Base-by-base conservation (phyloP, 2,888 invertebrate genomes). In the Parascotia fuliginaria region DNA sequence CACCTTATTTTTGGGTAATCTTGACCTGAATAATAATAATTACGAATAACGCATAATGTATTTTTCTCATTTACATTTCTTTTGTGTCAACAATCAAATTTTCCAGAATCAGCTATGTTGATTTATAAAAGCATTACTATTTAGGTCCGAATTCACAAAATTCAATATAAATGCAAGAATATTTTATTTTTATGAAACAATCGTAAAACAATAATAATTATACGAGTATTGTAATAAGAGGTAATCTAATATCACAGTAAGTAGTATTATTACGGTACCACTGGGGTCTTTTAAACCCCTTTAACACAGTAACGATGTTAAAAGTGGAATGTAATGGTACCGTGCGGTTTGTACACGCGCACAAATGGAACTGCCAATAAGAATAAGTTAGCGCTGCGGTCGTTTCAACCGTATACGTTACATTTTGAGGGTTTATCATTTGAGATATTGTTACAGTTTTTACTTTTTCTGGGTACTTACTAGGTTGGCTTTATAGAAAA, bases 281-380 rank as follows among this genome's bases (percentile, higher is more conserved):
- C 14, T 9, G 48, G 45, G 50, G 45, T 46, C 48, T 46, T 57
- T 60, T 55, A 60, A 65, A 53, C 36, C 56, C 52, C 50, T 34
- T 45, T 64, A 67, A 60, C 50, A 40, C 39, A 42, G 45, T 55
- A 55, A 54, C 60, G 50, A 41, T 55, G 54, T 56, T 60, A 65
- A 67, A 64, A 64, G 51, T 42, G 49, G 42, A 52, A 14, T 37
- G 37, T 61, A 55, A 61, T 55, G 46, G 42, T 40, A 33, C 49
- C 19, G 44, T 60, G 65, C 42, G 68, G 68, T 64, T 65, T 53
- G 39, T 51, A 33, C 36, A 43, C 29, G 16, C 43, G 43, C 40
- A 49, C 46, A 54, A 61, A 65, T 56, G 49, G 31, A 28, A 51
- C 39, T 31, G 42, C 49, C 61, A 48, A 65, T 58, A 56, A 51